Evolutionary conservation across 2,797 vertebrate species (phyloP).

Genomic region (Anguilla marmorata): DNA sequence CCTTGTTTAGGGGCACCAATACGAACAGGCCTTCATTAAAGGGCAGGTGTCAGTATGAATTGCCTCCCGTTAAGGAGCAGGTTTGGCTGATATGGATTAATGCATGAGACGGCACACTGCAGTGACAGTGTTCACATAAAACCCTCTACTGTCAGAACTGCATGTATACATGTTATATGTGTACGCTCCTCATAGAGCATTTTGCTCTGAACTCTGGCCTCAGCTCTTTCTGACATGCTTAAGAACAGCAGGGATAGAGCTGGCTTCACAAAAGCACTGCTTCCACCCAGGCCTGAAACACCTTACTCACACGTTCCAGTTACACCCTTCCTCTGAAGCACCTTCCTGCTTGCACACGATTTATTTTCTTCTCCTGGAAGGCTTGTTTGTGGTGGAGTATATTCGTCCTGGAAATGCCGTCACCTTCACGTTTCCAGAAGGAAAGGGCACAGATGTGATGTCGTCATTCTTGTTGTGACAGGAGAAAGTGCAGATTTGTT

Average conservation of each 20-base stretch:
- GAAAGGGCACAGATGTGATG: not conserved
- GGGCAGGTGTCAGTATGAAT: not conserved
- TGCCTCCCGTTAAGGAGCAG: not conserved
- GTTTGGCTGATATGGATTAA: not conserved
- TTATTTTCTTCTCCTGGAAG: not conserved
- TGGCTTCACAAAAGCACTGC: not conserved
- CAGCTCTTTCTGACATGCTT: not conserved
- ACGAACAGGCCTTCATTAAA: not conserved
- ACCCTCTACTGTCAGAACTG: not conserved
- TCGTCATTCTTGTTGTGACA: constrained; percentile 3
- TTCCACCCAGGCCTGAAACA: not conserved
- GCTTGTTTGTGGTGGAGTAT: not conserved
- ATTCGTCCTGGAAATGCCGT: not conserved
- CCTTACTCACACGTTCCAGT: not conserved
- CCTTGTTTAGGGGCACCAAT: not conserved
- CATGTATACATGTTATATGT: not conserved
- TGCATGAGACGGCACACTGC: not conserved
- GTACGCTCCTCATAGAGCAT: not conserved
- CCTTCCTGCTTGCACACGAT: not conserved
- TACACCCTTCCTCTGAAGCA: not conserved
- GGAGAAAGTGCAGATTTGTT: not conserved
- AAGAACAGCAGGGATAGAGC: not conserved
- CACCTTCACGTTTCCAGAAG: not conserved
- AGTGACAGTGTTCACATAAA: not conserved
- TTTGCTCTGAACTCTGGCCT: not conserved